A percentile compares a stretch with the other conserved stretches of the same genome.
phyloP scores from a whole-genome alignment of 2,797 vertebrate genomes.

The Natrix natrix region DNA sequence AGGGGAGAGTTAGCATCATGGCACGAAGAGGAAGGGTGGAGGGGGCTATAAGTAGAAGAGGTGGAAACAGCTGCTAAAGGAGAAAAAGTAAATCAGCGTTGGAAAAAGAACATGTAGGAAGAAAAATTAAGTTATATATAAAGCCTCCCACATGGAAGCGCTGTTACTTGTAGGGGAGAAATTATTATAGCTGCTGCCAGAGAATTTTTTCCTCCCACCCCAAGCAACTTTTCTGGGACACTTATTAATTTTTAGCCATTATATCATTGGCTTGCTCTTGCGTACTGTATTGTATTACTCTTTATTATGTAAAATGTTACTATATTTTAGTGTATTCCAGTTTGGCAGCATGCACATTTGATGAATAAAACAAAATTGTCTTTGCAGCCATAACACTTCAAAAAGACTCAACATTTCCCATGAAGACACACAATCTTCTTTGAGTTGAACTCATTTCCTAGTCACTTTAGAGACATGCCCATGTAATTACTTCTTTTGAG shows the following conservation, averaged over 20 bases:
- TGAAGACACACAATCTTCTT: background rate
- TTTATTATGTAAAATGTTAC: background rate
- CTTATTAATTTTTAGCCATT: background rate
- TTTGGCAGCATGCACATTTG: background rate
- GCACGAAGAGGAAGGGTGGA: constrained; percentile 43
- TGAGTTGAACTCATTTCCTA: background rate
- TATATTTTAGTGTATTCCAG: background rate
- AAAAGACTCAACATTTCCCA: background rate
- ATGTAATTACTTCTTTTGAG: background rate
- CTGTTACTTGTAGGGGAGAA: constrained; percentile 34
- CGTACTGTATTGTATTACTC: background rate
- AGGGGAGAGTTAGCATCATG: constrained; percentile 8
- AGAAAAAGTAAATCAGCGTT: constrained; percentile 57
- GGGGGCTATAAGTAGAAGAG: constrained; percentile 57
- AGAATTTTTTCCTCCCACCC: background rate
- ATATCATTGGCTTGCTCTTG: background rate
- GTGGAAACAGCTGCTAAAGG: constrained; percentile 65
- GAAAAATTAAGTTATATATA: constrained; percentile 52
- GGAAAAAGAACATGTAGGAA: constrained; percentile 32
- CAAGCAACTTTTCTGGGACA: background rate
- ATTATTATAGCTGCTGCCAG: background rate
- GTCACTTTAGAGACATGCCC: background rate
- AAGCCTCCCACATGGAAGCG: constrained; percentile 38
- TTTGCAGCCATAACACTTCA: background rate
- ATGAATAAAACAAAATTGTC: background rate